These are phyloP conservation scores for Excalfactoria chinensis DNA, from an alignment of 2,113 vertebrate genomes.

Conservation along the genomic window DNA sequence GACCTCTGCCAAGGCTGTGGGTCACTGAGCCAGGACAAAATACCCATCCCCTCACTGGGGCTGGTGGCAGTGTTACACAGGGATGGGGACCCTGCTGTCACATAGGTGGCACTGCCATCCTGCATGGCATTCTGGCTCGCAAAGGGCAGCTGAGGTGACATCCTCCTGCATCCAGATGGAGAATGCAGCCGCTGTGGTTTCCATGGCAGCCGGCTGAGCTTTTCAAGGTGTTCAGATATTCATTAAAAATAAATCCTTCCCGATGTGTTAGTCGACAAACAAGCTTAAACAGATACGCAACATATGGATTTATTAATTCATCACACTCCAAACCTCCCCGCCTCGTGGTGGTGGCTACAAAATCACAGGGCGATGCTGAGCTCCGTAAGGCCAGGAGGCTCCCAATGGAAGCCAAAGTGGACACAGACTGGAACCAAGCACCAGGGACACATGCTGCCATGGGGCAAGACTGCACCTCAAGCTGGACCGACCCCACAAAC, in stretches of 20 bases:
- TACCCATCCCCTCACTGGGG: background rate
- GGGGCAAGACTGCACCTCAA: background rate
- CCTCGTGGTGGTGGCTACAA: background rate
- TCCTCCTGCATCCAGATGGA: background rate
- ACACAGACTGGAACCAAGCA: background rate
- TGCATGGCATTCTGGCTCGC: rapidly evolving
- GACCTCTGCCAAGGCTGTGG: background rate
- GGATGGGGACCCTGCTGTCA: background rate
- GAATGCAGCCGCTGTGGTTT: rapidly evolving
- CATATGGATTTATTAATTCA: slow-evolving; percentile 55
- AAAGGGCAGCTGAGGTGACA: background rate
- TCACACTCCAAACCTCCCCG: background rate
- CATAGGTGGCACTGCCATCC: rapidly evolving
- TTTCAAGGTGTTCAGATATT: background rate
- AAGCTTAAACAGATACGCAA: slow-evolving; percentile 18
- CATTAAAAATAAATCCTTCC: slow-evolving; percentile 43
- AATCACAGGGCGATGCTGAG: rapidly evolving
- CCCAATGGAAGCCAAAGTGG: background rate
- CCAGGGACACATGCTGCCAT: background rate
- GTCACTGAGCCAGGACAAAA: background rate
- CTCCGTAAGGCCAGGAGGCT: background rate
- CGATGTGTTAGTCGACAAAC: slow-evolving; percentile 31
- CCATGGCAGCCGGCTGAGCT: slow-evolving; percentile 46
- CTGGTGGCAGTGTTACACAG: rapidly evolving
- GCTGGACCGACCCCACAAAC: background rate